Percentiles rank a stretch among this genome's conserved stretches.
Evolutionary conservation across 2,797 vertebrate species (phyloP).

Genomic region (Peromyscus nudipes): DNA sequence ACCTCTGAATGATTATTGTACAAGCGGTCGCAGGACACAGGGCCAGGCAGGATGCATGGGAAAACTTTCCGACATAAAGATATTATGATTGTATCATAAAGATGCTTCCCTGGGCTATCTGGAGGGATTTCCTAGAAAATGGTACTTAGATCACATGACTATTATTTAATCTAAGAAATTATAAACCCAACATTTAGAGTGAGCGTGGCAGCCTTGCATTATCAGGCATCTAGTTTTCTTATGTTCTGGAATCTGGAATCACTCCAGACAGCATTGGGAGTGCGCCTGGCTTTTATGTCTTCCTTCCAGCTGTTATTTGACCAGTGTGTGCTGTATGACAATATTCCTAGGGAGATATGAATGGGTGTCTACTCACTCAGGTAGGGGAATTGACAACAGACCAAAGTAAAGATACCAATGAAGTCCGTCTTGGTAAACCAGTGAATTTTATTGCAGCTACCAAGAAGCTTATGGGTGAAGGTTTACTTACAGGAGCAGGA

Average conservation of each 20-base stretch:
- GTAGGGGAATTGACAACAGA: too few relatives aligned
- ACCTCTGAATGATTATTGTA: too few relatives aligned
- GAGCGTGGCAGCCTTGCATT: not conserved
- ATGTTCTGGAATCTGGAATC: not conserved
- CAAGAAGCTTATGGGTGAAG: not conserved
- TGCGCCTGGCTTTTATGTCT: not conserved
- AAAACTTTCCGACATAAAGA: too few relatives aligned
- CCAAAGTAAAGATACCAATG: too few relatives aligned
- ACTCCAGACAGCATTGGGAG: not conserved
- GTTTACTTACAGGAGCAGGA: not conserved
- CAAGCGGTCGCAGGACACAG: too few relatives aligned
- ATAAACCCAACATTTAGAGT: not conserved
- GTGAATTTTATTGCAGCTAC: not conserved
- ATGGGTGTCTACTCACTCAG: too few relatives aligned
- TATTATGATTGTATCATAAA: not conserved
- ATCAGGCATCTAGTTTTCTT: not conserved
- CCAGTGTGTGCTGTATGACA: not conserved
- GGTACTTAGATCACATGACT: not conserved
- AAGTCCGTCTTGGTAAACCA: not conserved
- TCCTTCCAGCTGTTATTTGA: not conserved
- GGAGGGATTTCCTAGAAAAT: not conserved
- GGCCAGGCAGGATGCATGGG: too few relatives aligned
- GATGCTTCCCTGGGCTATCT: not conserved
- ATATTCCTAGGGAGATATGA: not conserved
- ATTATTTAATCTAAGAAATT: slow-evolving; percentile 47